phyloP scores from a whole-genome alignment of 1,140 invertebrate species.

The Heliconius melpomene region DNA sequence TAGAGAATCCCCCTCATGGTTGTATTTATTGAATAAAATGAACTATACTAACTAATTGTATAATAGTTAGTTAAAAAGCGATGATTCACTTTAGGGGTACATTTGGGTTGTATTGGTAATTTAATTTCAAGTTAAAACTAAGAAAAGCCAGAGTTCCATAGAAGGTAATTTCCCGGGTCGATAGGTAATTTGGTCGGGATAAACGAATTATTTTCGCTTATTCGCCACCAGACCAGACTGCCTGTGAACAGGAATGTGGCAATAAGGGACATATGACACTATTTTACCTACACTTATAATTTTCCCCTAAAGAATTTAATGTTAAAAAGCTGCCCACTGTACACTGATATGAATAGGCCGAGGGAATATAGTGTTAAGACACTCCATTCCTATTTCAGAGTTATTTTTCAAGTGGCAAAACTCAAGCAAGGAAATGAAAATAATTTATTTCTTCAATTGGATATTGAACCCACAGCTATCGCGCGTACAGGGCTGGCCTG shows the following conservation, averaged over 20 bases:
- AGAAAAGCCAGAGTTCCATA: slow-evolving; percentile 17
- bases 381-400: background rate
- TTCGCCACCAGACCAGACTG: slow-evolving; percentile 35
- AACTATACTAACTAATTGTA: background rate
- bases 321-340: background rate
- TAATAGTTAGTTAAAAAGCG: background rate
- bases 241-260: background rate
- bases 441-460: background rate
- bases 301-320: background rate
- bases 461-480: background rate
- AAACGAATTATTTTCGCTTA: slow-evolving; percentile 63
- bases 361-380: background rate
- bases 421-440: background rate
- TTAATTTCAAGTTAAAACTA: slow-evolving; percentile 14
- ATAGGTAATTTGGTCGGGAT: slow-evolving; percentile 60
- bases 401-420: background rate
- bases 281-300: background rate
- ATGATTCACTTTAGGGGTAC: background rate
- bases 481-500: background rate
- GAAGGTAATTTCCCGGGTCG: slow-evolving; percentile 54
- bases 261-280: background rate
- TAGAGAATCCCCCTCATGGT: background rate
- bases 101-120: slow-evolving; percentile 6
- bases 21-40: background rate
- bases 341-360: background rate